Base-by-base conservation (phyloP, 1,140 invertebrate species). In the Melitaea cinxia region DNA sequence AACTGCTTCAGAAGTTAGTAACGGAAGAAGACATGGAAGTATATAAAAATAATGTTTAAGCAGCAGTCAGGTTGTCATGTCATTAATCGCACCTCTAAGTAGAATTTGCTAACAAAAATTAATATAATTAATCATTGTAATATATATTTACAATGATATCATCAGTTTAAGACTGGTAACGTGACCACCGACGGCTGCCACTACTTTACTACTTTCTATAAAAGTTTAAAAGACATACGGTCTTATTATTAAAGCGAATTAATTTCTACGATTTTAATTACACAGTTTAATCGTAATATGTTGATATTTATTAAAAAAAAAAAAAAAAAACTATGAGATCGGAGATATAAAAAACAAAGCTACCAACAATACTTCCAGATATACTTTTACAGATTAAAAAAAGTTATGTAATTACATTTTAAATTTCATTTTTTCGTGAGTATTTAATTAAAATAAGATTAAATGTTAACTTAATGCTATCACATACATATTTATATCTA, bases 101-200 rank as follows among this genome's bases (percentile, higher is more conserved):
- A 62, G 56, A 47, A 56, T 55, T 71, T 58, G 57, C 47, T 62
- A 73, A 45, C 50, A 19, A 70, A 70, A 67, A 70, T 68, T 65
- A 66, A 49, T 50, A 64, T 57, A 68, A 66, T 53, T 47, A 56
- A 52, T 57, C 39, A 68, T 65, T 62, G 61, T 28, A 56, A 56
- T 56, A 15, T 37, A 56, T 33, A 39, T 67, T 56, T 67, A 73
- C 57, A 72, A 73, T 67, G 56, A 73, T 21, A 53, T 58, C 59
- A 77, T 73, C 54, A 55, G 54, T 61, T 69, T 68, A 72, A 70
- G 73, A 82, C 80, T 82, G 85, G 85, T 88, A 88, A 88, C 85
- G 77, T 82, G 82, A 86, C 80, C 87, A 89, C 87, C 87, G 76
- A 88, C 81, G 84, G 84, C 87, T 83, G 84, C 77, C 79, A 82